These are phyloP conservation scores for Alouatta palliata DNA, from an alignment of 2,113 vertebrate genomes.

Conservation along the genomic window DNA sequence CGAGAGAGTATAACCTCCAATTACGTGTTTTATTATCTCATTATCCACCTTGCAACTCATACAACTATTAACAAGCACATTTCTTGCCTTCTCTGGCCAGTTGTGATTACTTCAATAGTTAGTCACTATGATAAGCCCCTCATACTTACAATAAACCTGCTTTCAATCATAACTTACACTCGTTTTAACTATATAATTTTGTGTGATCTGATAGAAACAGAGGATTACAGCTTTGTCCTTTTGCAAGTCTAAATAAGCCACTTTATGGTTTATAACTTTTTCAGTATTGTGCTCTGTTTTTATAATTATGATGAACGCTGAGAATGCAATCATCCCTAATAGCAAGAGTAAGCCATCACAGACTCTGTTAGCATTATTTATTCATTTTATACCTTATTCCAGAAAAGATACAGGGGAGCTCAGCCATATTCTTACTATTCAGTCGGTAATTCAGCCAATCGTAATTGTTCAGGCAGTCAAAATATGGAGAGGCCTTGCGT, in stretches of 20 bases:
- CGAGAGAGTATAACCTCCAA: slow-evolving; percentile 40
- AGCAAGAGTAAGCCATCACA: not conserved
- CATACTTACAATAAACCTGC: slow-evolving; percentile 14
- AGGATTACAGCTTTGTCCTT: not conserved
- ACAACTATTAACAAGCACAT: not conserved
- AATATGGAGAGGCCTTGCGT: not conserved
- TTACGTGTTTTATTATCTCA: slow-evolving; percentile 61
- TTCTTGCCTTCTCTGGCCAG: not conserved
- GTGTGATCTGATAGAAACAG: not conserved
- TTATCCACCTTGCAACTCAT: slow-evolving; percentile 53
- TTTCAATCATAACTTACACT: not conserved
- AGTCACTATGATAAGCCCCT: not conserved
- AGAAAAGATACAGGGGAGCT: not conserved
- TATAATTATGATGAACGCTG: not conserved
- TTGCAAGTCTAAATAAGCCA: not conserved
- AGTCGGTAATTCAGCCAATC: not conserved
- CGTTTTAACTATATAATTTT: not conserved
- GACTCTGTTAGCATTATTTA: not conserved
- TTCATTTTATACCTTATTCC: not conserved
- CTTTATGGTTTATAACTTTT: not conserved
- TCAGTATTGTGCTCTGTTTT: not conserved
- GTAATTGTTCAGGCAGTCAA: not conserved
- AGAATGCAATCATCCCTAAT: not conserved
- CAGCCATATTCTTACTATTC: not conserved
- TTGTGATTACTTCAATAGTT: slow-evolving; percentile 45